Conservation (phyloP, 2,113 vertebrate genomes). For the Vidua chalybeata region DNA sequence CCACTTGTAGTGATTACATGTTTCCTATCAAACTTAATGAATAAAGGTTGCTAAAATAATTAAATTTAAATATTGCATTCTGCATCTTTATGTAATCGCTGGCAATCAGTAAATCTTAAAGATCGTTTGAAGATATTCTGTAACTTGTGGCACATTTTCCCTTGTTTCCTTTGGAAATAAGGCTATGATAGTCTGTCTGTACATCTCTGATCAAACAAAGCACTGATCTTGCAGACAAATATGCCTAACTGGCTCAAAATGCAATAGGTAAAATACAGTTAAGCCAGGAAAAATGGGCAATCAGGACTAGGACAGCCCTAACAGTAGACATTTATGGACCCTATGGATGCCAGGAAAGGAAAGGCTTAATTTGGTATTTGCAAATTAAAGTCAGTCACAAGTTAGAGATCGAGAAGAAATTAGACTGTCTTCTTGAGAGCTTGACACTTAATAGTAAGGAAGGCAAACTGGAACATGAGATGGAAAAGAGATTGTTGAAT, state of each 20-base stretch:
- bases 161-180: not conserved
- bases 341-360: not conserved
- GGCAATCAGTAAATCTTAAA: not conserved
- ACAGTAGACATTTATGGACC: not conserved
- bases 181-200: not conserved
- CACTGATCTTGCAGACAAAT: not conserved
- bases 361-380: not conserved
- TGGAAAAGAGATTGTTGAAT: not conserved
- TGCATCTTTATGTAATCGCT: not conserved
- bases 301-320: not conserved
- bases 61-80: not conserved
- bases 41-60: not conserved
- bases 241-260: not conserved
- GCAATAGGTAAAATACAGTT: not conserved
- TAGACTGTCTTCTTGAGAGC: not conserved
- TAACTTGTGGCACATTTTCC: not conserved
- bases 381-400: not conserved
- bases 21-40: not conserved
- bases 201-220: not conserved
- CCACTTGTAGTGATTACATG: not conserved
- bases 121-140: not conserved
- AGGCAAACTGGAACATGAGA: not conserved
- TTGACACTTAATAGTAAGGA: not conserved
- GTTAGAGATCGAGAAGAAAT: not conserved
- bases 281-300: not conserved